These are phyloP conservation scores for Phodopus roborovskii DNA, from an alignment of 2,113 vertebrate species.

Conservation along the genomic window DNA sequence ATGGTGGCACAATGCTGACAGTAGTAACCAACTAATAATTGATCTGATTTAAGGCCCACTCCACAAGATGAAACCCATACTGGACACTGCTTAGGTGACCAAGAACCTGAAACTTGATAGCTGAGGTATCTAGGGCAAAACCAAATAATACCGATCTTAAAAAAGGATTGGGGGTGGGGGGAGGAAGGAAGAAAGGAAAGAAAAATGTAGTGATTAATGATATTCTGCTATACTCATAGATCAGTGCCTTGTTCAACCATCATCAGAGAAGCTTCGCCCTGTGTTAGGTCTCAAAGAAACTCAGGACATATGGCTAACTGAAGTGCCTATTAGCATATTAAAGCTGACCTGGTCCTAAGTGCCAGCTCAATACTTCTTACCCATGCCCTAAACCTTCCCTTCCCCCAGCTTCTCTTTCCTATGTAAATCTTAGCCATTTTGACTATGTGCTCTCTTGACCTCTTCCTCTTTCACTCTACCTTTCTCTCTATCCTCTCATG, in stretches of 20 bases:
- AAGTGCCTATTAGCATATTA: neutral
- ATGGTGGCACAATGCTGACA: neutral
- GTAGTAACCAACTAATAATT: neutral
- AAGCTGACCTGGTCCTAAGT: neutral
- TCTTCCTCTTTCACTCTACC: neutral
- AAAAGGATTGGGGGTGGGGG: accelerated
- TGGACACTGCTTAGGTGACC: neutral
- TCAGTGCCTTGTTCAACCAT: neutral
- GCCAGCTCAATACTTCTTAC: neutral
- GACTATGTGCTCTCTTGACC: neutral
- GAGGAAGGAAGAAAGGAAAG: neutral
- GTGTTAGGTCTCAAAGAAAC: neutral
- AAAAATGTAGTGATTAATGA: neutral
- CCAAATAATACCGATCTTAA: neutral
- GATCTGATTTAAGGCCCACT: neutral
- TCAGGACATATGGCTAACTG: neutral
- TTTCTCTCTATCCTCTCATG: neutral
- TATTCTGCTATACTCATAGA: neutral
- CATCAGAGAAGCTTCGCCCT: neutral
- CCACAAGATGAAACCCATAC: neutral
- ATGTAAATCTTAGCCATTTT: neutral
- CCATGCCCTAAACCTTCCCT: neutral
- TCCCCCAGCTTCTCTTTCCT: neutral
- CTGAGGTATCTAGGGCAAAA: neutral
- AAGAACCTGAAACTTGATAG: neutral